These are phyloP conservation scores for Craterocephalus amniculus DNA, from an alignment of 2,797 vertebrate genomes.

Conservation along the genomic window DNA sequence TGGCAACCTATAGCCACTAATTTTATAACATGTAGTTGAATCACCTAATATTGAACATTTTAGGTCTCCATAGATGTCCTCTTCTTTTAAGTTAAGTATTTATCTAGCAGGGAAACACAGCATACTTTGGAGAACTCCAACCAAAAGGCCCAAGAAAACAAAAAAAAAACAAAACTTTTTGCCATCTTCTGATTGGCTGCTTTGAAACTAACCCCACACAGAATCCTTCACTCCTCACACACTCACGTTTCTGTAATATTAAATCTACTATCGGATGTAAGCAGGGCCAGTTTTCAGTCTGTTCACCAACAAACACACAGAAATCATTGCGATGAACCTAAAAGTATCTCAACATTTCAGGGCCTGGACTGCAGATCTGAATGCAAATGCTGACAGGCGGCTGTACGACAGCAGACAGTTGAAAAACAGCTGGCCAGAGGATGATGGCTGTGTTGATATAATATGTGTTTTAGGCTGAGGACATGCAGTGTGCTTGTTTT, in stretches of 20 bases:
- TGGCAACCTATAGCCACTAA: background rate
- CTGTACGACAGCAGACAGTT: slow-evolving; percentile 17
- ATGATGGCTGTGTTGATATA: slow-evolving; percentile 32
- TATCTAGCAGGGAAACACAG: slow-evolving; percentile 15
- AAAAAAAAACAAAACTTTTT: background rate
- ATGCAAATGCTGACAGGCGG: slow-evolving; percentile 10
- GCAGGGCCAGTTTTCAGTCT: slow-evolving; percentile 41
- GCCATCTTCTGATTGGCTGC: slow-evolving; percentile 20
- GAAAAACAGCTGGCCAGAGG: slow-evolving; percentile 25
- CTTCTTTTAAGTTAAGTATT: slow-evolving; percentile 10
- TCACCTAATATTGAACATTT: slow-evolving; percentile 19
- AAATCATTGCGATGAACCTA: background rate
- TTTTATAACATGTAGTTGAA: slow-evolving; percentile 10
- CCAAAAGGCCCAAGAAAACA: background rate
- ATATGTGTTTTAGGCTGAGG: slow-evolving; percentile 3
- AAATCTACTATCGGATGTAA: slow-evolving; percentile 62
- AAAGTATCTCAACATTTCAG: slow-evolving; percentile 13
- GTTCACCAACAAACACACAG: slow-evolving; percentile 23
- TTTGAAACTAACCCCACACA: slow-evolving; percentile 29
- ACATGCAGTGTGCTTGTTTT: slow-evolving; percentile 40
- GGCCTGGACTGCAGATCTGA: slow-evolving; percentile 15
- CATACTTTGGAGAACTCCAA: slow-evolving; percentile 16
- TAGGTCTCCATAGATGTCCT: slow-evolving; percentile 17
- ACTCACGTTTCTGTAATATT: slow-evolving; percentile 46
- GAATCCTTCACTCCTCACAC: slow-evolving; percentile 36